Conservation (phyloP, 2,113 vertebrate genomes). For the Bothrops jararaca region DNA sequence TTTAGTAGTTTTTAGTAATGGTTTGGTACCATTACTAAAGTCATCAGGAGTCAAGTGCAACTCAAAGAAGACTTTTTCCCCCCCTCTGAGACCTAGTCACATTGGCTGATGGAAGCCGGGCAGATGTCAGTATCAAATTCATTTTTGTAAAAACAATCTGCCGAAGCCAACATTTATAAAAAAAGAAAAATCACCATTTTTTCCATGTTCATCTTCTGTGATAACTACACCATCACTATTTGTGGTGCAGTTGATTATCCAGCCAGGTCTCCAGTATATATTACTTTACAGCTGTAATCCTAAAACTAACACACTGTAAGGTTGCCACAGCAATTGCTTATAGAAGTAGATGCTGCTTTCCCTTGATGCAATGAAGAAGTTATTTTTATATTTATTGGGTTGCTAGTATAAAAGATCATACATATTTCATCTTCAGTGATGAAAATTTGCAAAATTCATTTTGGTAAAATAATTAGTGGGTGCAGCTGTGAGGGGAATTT, state of each 20-base stretch:
- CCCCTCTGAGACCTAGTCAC: background rate
- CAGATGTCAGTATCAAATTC: background rate
- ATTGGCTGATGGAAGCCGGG: background rate
- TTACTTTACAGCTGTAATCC: background rate
- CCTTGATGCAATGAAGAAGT: background rate
- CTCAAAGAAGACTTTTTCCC: background rate
- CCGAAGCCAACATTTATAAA: background rate
- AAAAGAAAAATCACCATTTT: background rate
- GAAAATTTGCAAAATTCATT: too few relatives aligned
- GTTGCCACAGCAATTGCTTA: background rate
- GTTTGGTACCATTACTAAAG: background rate
- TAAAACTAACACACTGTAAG: background rate
- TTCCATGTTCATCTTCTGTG: background rate
- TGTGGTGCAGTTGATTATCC: background rate
- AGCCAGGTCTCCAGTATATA: background rate
- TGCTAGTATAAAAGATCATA: too few relatives aligned
- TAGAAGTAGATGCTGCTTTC: background rate
- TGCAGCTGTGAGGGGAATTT: too few relatives aligned
- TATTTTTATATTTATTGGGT: background rate
- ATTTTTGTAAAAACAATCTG: background rate
- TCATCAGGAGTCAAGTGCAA: background rate
- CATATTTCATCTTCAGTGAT: too few relatives aligned
- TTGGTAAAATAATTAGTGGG: too few relatives aligned
- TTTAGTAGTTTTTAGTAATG: background rate
- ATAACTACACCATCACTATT: background rate